Evolutionary conservation across 2,797 vertebrate species (phyloP), one percentile per base, ranked within the genome.

Genomic region (Aphelocoma californica): DNA sequence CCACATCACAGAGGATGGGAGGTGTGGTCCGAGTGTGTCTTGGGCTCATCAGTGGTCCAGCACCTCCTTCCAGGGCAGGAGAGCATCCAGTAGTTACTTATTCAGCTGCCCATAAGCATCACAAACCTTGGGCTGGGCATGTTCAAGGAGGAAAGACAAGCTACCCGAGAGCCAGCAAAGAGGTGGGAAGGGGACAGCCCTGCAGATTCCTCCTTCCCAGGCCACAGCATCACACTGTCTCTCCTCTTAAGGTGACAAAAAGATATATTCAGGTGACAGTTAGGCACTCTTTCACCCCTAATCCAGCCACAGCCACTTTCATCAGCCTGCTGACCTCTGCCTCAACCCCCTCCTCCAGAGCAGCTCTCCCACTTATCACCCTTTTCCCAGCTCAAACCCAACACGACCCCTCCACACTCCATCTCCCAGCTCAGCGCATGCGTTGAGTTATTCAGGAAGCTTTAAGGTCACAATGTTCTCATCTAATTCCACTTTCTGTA

Each of bases 1-100:
- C 24, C 45, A 1, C 0, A 2, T 1, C 2, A 3, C 3, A 1
- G 10, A 32, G 57, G 23, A 0, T 16, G 58, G 23, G 53, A 77
- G 18, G 4, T 25, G 36, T 3, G 0, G 8, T 6, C 9, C 25
- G 6, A 42, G 45, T 24, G 58, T 18, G 5, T 12, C 47, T 42
- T 31, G 1, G 29, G 23, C 4, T 29, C 66, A 2, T 12, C 75
- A 5, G n/a, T 10, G 36, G 15, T 14, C 28, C 67, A 66, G 66
- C 51, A 34, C 29, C 57, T 58, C 64, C 32, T 48, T 7, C 58
- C 60, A 64, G 36, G 65, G 20, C 12, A 70, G 40, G 75, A 25
- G 23, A 70, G 56, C 51, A 58, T 0, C 19, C 3, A 36, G 75
- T 0, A 44, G 34, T 6, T 18, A 17, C 12, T n/a, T 26, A 25